These are phyloP conservation scores for Tiphia femorata DNA, from an alignment of 2,888 invertebrate genomes.

Conservation along the genomic window DNA sequence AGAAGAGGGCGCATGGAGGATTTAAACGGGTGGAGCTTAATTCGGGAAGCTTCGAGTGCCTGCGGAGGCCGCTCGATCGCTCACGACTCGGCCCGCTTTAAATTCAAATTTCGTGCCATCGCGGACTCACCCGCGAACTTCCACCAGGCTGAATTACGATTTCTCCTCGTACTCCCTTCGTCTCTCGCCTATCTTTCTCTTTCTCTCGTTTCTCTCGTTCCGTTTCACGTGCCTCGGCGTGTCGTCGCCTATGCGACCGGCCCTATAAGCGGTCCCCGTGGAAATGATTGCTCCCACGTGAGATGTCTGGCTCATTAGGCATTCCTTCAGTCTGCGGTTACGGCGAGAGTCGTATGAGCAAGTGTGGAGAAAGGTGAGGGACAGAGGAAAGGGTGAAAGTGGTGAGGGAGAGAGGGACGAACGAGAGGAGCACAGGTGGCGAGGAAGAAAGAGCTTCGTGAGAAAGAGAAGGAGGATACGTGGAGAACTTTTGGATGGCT, in stretches of 20 bases:
- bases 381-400: not conserved
- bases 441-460: no score
- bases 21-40: conserved; percentile 38
- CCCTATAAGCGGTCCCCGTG: conserved; percentile 48
- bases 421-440: no score
- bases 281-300: conserved; percentile 59
- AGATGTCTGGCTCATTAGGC: conserved; percentile 62
- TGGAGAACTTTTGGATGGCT: no score
- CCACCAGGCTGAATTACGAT: conserved; percentile 40
- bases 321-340: conserved; percentile 61
- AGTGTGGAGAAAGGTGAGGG: not conserved
- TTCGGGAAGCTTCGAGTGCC: conserved; percentile 24
- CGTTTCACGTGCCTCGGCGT: not conserved
- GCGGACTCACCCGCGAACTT: conserved; percentile 15
- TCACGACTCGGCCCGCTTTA: conserved; percentile 46
- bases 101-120: conserved; percentile 45
- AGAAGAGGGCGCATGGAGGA: not conserved
- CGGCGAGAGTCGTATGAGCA: conserved; percentile 9
- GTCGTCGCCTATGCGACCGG: conserved; percentile 12
- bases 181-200: not conserved
- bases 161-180: conserved; percentile 16
- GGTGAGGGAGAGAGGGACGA: no score
- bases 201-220: not conserved
- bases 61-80: conserved; percentile 29
- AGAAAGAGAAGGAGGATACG: no score